phyloP scores from a whole-genome alignment of 2,797 vertebrate species.

The Tenualosa ilisha region DNA sequence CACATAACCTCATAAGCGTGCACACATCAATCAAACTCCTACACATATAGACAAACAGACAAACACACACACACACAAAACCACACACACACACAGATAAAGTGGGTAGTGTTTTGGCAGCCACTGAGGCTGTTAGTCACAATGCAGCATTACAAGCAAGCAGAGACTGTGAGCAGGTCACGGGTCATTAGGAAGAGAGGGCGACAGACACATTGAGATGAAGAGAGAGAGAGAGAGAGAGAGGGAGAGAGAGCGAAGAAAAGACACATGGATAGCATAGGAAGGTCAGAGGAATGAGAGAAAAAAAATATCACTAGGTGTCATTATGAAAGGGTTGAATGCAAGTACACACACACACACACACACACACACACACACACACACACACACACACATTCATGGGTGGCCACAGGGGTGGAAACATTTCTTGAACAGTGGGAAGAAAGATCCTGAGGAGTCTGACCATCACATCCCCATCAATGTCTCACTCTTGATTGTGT shows the following conservation, averaged over 20 bases:
- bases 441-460: neutral
- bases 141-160: conserved; percentile 56
- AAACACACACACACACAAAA: neutral
- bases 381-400: conserved; percentile 48
- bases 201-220: neutral
- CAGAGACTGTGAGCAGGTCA: conserved; percentile 58
- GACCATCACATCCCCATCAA: conserved; percentile 6
- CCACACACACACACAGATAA: neutral
- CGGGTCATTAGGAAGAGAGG: conserved; percentile 64
- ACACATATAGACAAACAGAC: neutral
- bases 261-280: neutral
- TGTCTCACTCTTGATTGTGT: neutral
- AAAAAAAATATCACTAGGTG: neutral
- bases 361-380: conserved; percentile 39
- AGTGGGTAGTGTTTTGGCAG: conserved; percentile 54
- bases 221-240: neutral
- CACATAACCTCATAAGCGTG: neutral
- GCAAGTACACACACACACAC: conserved; percentile 35
- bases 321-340: neutral
- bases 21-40: neutral
- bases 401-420: neutral
- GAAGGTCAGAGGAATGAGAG: neutral
- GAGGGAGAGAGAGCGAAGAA: neutral
- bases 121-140: conserved; percentile 66
- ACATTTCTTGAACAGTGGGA: neutral